Conservation (phyloP, 2,113 vertebrate species). For the Clupea harengus region DNA sequence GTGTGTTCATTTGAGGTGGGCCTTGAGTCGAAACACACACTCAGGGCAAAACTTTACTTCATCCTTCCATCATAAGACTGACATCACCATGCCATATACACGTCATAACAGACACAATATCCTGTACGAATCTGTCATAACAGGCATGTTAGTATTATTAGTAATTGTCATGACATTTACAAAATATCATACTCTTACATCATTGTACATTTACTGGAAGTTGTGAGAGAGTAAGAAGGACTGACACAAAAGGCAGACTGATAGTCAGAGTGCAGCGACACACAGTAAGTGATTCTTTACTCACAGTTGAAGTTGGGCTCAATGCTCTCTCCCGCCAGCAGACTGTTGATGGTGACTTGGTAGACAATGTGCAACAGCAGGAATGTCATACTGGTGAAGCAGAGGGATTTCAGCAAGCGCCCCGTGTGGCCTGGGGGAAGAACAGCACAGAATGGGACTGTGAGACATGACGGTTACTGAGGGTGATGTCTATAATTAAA, state of each 20-base stretch:
- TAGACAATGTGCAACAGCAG: constrained; percentile 87
- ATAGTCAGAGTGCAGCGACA: background rate
- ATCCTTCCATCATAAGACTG: background rate
- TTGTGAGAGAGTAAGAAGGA: background rate
- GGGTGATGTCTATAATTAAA: background rate
- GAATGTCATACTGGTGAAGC: constrained; percentile 86
- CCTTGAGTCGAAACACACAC: background rate
- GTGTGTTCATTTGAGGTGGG: background rate
- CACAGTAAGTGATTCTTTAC: background rate
- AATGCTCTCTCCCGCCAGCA: constrained; percentile 78
- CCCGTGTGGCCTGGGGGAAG: constrained; percentile 79
- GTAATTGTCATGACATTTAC: background rate
- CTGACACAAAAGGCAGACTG: background rate
- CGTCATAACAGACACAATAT: background rate
- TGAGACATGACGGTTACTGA: background rate
- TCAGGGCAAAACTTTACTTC: background rate
- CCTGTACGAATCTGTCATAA: background rate
- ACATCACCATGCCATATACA: background rate
- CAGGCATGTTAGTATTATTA: background rate
- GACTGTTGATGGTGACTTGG: constrained; percentile 82
- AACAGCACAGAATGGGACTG: background rate
- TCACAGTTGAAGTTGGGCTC: constrained; percentile 74
- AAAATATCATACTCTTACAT: background rate
- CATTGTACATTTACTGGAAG: background rate
- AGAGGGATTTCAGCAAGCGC: constrained; percentile 82